These are phyloP conservation scores for Heliconius himera DNA, from an alignment of 1,140 invertebrate species.

Conservation along the genomic window DNA sequence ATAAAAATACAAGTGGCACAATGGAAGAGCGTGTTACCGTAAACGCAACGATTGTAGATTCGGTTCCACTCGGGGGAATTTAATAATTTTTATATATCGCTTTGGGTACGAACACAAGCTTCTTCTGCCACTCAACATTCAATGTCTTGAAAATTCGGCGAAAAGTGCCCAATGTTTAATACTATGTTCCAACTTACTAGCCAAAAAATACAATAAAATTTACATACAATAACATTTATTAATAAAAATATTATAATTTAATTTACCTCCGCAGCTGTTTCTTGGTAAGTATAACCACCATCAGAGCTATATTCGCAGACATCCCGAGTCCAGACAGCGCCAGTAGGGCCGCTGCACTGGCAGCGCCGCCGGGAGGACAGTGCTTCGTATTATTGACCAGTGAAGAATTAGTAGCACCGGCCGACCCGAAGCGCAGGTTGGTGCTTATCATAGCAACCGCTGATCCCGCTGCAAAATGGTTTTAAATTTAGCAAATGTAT, in stretches of 20 bases:
- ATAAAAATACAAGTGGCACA: not conserved
- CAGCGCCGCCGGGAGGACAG: slow-evolving; percentile 90
- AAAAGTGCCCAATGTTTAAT: not conserved
- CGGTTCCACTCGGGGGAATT: too few relatives aligned
- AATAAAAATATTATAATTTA: not conserved
- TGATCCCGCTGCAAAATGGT: slow-evolving; percentile 79
- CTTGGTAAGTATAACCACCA: slow-evolving; percentile 90
- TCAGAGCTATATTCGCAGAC: slow-evolving; percentile 90
- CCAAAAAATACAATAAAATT: not conserved
- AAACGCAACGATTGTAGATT: too few relatives aligned
- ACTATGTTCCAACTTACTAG: not conserved
- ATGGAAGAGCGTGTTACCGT: too few relatives aligned
- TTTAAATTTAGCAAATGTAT: not conserved
- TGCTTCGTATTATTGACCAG: slow-evolving; percentile 87
- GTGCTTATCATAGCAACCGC: slow-evolving; percentile 89
- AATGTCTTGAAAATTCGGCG: too few relatives aligned
- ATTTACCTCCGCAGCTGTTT: slow-evolving; percentile 87
- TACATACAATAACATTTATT: not conserved
- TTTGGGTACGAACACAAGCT: too few relatives aligned
- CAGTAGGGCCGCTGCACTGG: slow-evolving; percentile 90
- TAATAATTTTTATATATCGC: too few relatives aligned
- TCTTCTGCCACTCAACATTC: too few relatives aligned
- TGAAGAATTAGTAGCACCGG: slow-evolving; percentile 84
- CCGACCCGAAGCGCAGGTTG: slow-evolving; percentile 87
- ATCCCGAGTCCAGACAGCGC: slow-evolving; percentile 90